Evolutionary conservation across 2,797 vertebrate genomes (phyloP), one percentile per base, ranked within the genome.

Genomic region (Spea hammondii): DNA sequence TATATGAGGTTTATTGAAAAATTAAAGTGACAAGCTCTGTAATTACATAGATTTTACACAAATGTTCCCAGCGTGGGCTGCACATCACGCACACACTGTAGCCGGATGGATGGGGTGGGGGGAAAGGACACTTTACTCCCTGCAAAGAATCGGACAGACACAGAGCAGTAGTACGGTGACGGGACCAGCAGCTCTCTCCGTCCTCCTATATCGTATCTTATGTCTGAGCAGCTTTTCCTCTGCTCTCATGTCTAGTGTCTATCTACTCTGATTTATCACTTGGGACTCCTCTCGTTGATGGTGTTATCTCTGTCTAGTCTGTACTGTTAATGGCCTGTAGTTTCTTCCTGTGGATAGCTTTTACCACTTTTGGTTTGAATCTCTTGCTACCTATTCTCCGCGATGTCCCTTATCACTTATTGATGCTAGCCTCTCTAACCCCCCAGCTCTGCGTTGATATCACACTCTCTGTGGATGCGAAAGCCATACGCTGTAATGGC

Each of bases 11-110:
- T 95, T 96, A 96, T 95, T 96, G 94, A 92, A 96, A 96, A 96
- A 96, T 93, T 94, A 95, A 96, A 96, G 91, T 93, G 91, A 88
- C 92, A 94, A 90, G 89, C 94, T 95, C 91, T 93, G 86, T 89
- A 89, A 92, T 95, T 92, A 95, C 95, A 96, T 89, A 93, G 84
- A 74, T 90, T 93, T 86, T 92, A 92, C 93, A 93, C 89, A 90
- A 91, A 86, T 87, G 79, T 51, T 89, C 87, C 88, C 4, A 71
- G 88, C 86, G 83, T 89, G 88, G 82, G 78, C 87, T 79, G 85
- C 86, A 86, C 55, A 10, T 14, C 57, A 73, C 74, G 87, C 86
- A 83, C 83, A 86, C 88, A 88, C 80, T 83, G 73, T 83, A 82
- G 82, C 75, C 11, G 3, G 0, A 73, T 45, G 57, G 78, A 66